phyloP scores from a whole-genome alignment of 1,140 invertebrate species.

The Ceratina calcarata region DNA sequence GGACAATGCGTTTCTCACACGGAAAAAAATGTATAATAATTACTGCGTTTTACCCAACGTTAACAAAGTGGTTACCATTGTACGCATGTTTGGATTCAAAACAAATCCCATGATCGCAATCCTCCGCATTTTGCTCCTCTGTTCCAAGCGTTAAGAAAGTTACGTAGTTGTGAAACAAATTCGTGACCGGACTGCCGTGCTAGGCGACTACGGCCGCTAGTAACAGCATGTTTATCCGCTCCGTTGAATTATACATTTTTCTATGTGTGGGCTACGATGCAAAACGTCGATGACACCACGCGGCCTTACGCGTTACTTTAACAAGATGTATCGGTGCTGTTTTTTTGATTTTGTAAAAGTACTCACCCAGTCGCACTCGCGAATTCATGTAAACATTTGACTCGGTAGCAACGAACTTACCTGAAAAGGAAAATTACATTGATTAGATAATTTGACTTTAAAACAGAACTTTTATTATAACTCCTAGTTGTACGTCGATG shows the following conservation, averaged over 20 bases:
- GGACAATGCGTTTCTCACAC: not conserved
- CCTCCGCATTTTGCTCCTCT: conserved; percentile 12
- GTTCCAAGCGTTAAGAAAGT: conserved; percentile 43
- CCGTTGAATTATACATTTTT: conserved; percentile 44
- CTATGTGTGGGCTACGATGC: conserved; percentile 14
- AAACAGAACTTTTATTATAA: too few relatives aligned
- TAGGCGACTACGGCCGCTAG: conserved; percentile 16
- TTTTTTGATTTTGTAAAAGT: conserved; percentile 41
- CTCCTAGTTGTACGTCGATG: too few relatives aligned
- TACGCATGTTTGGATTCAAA: conserved; percentile 1
- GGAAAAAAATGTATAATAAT: not conserved
- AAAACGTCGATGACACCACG: conserved; percentile 10
- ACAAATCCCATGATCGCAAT: conserved; percentile 18
- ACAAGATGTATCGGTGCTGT: conserved; percentile 49
- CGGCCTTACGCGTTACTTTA: conserved; percentile 21
- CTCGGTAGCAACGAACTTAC: conserved; percentile 37
- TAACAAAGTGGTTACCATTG: not conserved
- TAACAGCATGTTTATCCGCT: conserved; percentile 33
- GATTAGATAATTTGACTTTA: too few relatives aligned
- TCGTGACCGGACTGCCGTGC: conserved; percentile 29
- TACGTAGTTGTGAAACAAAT: conserved; percentile 42
- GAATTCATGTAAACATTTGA: conserved; percentile 1
- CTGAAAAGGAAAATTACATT: too few relatives aligned
- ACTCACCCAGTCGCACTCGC: conserved; percentile 46
- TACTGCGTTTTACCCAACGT: not conserved